Percentiles rank a stretch among this genome's conserved stretches.
Conservation (phyloP, 92 coral and sea anemone genomes). For the Diadumene lineata region DNA sequence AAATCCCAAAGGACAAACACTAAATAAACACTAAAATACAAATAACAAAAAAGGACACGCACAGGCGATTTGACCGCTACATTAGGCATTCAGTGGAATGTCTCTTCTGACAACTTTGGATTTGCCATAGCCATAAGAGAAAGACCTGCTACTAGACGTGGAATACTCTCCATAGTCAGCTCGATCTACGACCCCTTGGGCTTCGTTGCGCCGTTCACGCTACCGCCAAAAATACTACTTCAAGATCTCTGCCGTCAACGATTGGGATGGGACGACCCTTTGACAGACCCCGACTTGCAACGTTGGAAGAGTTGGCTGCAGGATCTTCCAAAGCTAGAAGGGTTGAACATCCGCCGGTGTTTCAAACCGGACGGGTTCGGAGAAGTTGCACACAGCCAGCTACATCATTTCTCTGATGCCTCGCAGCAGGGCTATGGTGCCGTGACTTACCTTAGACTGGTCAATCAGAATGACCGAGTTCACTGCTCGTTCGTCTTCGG, state of each 20-base stretch:
- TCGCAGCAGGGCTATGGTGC: constrained; percentile 46
- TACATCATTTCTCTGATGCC: constrained; percentile 52
- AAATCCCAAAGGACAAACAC: no score
- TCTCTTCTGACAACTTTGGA: constrained; percentile 28
- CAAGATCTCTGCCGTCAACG: constrained; percentile 45
- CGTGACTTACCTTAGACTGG: constrained; percentile 48
- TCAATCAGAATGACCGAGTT: constrained; percentile 21
- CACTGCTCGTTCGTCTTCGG: constrained; percentile 51
- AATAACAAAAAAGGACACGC: no score
- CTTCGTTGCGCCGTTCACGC: constrained; percentile 48
- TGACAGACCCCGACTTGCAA: constrained; percentile 29
- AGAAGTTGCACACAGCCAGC: constrained; percentile 37
- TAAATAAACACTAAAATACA: no score
- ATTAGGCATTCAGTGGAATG: constrained; percentile 41
- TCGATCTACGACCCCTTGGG: constrained; percentile 56
- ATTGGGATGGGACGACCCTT: constrained; percentile 44
- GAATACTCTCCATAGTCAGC: constrained; percentile 41
- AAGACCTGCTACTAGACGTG: constrained; percentile 50
- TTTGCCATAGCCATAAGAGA: constrained; percentile 46
- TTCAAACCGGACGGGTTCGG: constrained; percentile 40
- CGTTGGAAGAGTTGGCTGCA: constrained; percentile 49
- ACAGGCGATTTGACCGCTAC: no score
- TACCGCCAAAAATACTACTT: constrained; percentile 48
- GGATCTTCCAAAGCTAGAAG: constrained; percentile 40
- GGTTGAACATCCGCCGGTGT: constrained; percentile 33